Percentiles rank a stretch among this genome's conserved stretches.
Conservation (phyloP, 1,140 invertebrate species). For the Drosophila funebris region DNA sequence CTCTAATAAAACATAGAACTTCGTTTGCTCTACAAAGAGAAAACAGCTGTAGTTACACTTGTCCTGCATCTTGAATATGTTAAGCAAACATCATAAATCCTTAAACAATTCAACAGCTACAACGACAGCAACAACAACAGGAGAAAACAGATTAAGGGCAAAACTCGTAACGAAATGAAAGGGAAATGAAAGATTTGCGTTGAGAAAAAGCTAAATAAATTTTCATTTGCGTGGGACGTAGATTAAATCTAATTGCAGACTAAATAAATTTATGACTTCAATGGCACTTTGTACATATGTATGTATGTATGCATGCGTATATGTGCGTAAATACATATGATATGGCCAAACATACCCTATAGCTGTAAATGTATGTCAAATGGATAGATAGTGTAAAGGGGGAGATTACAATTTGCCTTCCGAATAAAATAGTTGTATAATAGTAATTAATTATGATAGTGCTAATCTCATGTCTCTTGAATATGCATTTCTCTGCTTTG, state of each 20-base stretch:
- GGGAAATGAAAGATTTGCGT: conserved; percentile 8
- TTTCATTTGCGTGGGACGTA: conserved; percentile 8
- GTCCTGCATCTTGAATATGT: not conserved
- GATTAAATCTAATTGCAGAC: conserved; percentile 16
- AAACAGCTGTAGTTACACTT: not conserved
- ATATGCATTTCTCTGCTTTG: too few relatives aligned
- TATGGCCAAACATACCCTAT: not conserved
- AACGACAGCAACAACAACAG: too few relatives aligned
- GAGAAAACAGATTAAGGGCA: not conserved
- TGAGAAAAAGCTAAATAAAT: conserved; percentile 4
- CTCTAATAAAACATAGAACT: conserved; percentile 5
- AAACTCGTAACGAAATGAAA: not conserved
- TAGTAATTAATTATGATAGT: too few relatives aligned
- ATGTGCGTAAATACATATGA: not conserved
- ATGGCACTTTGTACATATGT: not conserved
- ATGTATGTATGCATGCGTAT: not conserved
- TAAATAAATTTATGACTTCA: conserved; percentile 14
- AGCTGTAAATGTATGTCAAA: too few relatives aligned
- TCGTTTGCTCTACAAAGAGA: not conserved
- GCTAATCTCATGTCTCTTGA: too few relatives aligned
- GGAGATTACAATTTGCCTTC: too few relatives aligned
- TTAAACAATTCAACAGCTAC: conserved; percentile 2
- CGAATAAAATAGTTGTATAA: too few relatives aligned
- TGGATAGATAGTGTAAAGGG: too few relatives aligned
- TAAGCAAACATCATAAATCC: conserved; percentile 6